Conservation (phyloP, 1,140 invertebrate species). For the Tetranychus cinnabarinus region DNA sequence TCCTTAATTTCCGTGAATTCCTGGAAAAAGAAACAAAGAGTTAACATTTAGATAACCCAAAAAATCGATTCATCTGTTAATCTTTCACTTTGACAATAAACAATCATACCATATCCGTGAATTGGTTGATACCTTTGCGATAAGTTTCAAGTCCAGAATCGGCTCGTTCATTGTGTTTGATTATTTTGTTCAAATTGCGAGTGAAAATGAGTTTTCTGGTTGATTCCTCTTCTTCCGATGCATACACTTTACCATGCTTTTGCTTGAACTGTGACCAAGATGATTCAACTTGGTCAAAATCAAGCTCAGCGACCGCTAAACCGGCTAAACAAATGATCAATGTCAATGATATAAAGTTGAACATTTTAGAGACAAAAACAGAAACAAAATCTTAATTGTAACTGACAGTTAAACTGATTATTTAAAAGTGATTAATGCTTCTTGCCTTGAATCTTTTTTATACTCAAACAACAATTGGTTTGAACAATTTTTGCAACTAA, state of each 20-base stretch:
- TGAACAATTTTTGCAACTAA: too few species aligned
- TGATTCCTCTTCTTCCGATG: conserved; percentile 5
- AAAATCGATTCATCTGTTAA: too few species aligned
- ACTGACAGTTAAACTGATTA: too few species aligned
- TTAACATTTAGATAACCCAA: not conserved
- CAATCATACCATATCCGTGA: conserved; percentile 13
- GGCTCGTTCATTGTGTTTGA: conserved; percentile 9
- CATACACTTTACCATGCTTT: not conserved
- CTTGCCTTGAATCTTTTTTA: too few species aligned
- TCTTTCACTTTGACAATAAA: not conserved
- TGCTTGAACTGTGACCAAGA: not conserved
- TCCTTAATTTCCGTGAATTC: not conserved
- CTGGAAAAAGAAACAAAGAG: not conserved
- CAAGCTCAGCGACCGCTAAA: not conserved
- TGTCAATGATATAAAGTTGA: too few species aligned
- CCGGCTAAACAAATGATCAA: too few species aligned
- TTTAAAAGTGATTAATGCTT: too few species aligned
- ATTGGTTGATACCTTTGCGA: conserved; percentile 20
- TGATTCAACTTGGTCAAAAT: not conserved
- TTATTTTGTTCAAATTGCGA: conserved; percentile 6
- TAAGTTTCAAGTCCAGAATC: conserved; percentile 16
- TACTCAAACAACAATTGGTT: too few species aligned
- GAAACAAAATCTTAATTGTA: too few species aligned
- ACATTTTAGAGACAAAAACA: too few species aligned
- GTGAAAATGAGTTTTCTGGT: conserved; percentile 8